phyloP scores from a whole-genome alignment of 2,113 vertebrate genomes.

The Bubalus kerabau region DNA sequence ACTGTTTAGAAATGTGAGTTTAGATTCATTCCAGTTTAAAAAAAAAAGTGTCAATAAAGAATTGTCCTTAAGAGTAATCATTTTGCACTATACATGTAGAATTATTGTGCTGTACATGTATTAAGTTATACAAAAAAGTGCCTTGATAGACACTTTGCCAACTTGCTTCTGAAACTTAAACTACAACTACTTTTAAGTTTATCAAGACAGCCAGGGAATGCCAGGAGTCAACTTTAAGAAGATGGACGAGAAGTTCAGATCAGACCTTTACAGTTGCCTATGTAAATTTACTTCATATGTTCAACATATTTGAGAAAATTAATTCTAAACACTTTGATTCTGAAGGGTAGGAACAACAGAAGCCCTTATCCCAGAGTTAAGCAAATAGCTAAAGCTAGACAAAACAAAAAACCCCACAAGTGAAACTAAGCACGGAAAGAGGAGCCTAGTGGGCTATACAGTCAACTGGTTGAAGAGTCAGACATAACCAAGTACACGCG shows the following conservation, averaged over 20 bases:
- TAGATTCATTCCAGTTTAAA: background rate
- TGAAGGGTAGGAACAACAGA: background rate
- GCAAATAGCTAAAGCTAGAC: background rate
- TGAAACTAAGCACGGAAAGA: background rate
- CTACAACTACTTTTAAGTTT: background rate
- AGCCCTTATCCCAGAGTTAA: background rate
- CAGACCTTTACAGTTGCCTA: background rate
- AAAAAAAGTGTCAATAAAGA: background rate
- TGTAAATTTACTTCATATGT: background rate
- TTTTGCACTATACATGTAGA: background rate
- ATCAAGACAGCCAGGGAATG: background rate
- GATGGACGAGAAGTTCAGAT: background rate
- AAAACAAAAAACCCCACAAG: background rate
- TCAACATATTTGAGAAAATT: background rate
- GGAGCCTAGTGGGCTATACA: background rate
- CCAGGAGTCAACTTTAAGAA: background rate
- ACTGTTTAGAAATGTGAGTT: background rate
- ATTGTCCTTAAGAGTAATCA: background rate
- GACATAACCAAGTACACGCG: background rate
- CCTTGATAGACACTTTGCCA: background rate
- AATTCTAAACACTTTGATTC: background rate
- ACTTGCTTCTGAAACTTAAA: background rate
- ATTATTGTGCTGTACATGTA: background rate
- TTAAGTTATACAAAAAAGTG: background rate
- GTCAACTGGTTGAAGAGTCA: background rate